phyloP scores from a whole-genome alignment of 2,888 invertebrate genomes.

The Girardia tigrina region DNA sequence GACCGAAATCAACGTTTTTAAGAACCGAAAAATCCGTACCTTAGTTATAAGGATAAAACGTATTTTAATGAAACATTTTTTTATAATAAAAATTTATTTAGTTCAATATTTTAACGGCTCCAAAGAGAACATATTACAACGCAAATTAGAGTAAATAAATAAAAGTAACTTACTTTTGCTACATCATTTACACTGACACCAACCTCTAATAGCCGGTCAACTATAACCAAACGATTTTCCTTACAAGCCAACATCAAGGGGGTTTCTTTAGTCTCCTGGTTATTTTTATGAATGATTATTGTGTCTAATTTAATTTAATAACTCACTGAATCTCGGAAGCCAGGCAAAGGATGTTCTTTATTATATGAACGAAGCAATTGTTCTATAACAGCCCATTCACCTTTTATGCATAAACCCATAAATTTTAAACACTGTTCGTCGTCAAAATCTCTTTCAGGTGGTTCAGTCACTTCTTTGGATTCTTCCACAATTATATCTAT shows the following conservation, averaged over 20 bases:
- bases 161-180: conserved; percentile 81
- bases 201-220: conserved; percentile 77
- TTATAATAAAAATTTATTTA: too few relatives aligned
- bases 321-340: conserved; percentile 20
- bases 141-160: too few relatives aligned
- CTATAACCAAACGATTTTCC: conserved; percentile 75
- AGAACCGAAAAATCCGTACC: too few relatives aligned
- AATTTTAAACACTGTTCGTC: neutral
- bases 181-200: conserved; percentile 78
- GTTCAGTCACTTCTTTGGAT: neutral
- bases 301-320: too few relatives aligned
- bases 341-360: conserved; percentile 28
- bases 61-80: too few relatives aligned
- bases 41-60: too few relatives aligned
- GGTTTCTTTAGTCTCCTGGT: conserved; percentile 76
- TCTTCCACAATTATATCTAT: neutral
- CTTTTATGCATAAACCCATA: conserved; percentile 26
- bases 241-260: conserved; percentile 87
- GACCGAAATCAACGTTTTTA: too few relatives aligned
- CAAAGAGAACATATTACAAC: too few relatives aligned
- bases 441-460: neutral
- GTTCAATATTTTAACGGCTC: too few relatives aligned
- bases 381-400: conserved; percentile 35
- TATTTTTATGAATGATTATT: too few relatives aligned
- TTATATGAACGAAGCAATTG: conserved; percentile 25